Base-by-base conservation (phyloP, 2,888 invertebrate species). In the Piscicola geometra region DNA sequence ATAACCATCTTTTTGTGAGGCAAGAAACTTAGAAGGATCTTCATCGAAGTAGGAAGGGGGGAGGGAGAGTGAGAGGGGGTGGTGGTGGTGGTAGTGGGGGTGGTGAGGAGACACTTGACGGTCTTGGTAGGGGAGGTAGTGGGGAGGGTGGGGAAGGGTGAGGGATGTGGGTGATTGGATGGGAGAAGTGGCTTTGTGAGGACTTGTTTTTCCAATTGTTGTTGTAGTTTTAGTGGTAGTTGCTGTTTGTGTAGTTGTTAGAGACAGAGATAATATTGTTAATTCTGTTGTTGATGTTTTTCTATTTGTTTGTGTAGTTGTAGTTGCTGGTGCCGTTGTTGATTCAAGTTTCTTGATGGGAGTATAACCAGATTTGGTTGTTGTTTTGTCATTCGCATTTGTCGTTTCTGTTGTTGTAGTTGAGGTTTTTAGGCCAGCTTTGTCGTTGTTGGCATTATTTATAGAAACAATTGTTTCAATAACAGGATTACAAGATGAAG, bases 31-130 rank as follows among this genome's bases (percentile, higher is more conserved):
- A 21, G 5, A 56, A 56, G 5, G n/a, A 21, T 56, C 25, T 18
- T 56, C 60, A 21, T 56, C 5, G n/a, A 18, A 18, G n/a, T 25
- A 25, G n/a, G n/a, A 25, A 56, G 60, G 60, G 21, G 60, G 60
- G 9, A 56, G n/a, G 5, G 60, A 56, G 21, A 56, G 25, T 5
- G 60, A 56, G 21, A 56, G 25, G n/a, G 60, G 60, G 60, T 56
- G 60, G 25, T 56, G 60, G 25, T 56, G 60, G 25, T 56, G 60
- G 25, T 56, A 56, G 60, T 56, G 60, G 60, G 60, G 60, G 25
- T 56, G 60, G 60, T 56, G 60, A 5, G 60, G 60, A 25, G 60
- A 25, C n/a, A n/a, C 3, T 56, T 41, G 41, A 9, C 15, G 5
- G 5, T 41, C 41, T 15, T 41, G 41, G 5, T 41, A n/a, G 21